Percentiles rank a stretch among this genome's conserved stretches.
Conservation (phyloP, 2,888 invertebrate species). For the Athrips mouffetella region DNA sequence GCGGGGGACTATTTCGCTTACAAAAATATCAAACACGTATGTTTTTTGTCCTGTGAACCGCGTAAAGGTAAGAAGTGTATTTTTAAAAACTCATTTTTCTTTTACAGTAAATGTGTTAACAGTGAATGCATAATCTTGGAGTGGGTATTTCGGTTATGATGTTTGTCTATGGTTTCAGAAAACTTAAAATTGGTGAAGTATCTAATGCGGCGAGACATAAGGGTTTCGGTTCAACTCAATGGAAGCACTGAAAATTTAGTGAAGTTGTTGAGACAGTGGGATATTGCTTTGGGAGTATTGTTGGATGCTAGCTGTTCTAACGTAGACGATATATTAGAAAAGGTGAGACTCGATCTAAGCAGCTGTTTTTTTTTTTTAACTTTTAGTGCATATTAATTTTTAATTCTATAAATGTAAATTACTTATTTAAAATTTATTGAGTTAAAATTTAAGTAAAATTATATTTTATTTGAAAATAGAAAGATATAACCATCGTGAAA, state of each 20-base stretch:
- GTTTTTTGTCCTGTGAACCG: neutral
- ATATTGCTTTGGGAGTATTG: conserved; percentile 40
- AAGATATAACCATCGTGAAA: no score
- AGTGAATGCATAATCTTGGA: no score
- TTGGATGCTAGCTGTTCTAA: conserved; percentile 41
- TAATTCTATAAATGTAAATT: no score
- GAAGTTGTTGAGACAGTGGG: conserved; percentile 33
- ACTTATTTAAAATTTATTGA: no score
- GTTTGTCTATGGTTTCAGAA: conserved; percentile 22
- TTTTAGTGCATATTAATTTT: no score
- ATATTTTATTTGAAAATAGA: neutral
- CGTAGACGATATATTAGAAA: conserved; percentile 28
- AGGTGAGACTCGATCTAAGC: conserved; percentile 32
- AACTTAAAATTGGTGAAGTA: conserved; percentile 27
- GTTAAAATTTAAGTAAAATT: neutral
- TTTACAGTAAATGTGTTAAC: no score
- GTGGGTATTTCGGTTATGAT: no score
- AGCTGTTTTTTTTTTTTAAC: no score
- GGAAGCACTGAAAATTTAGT: conserved; percentile 21
- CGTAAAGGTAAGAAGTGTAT: neutral
- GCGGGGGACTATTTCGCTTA: neutral
- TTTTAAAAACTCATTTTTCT: neutral
- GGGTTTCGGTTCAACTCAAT: conserved; percentile 31
- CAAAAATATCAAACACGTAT: neutral
- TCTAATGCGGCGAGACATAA: conserved; percentile 29